Base-by-base conservation (phyloP, 2,888 invertebrate species). In the Metellina segmentata region DNA sequence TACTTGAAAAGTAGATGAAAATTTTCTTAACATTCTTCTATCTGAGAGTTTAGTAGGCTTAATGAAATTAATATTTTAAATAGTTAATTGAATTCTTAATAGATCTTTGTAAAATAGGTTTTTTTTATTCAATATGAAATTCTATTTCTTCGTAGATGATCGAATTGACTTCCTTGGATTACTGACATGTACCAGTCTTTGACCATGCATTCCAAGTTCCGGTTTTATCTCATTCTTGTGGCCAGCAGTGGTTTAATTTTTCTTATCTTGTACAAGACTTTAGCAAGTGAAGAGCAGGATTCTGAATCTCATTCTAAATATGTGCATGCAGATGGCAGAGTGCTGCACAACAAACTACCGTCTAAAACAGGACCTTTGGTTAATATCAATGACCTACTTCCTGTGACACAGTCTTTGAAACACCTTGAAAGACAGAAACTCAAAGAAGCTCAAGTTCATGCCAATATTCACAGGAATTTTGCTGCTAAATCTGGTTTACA, bases 401-500 rank as follows among this genome's bases (percentile, higher is more conserved):
- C 88, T 77, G 89, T 93, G 6, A 93, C 93, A 52, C 92, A 92
- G 70, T 88, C 93, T 49, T 49, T 83, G 9, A 70, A 88, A 20
- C 93, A 93, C 83, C 79, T 93, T 34, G 85, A 85, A 85, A 90
- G 89, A 72, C 93, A 93, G 78, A 79, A 83, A 78, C 34, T 90
- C 7, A 89, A 88, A 71, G 93, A 93, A 89, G 90, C 92, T 61
- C 91, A 91, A 72, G 92, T 93, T n/a, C 92, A 93, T 89, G 90
- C 92, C 48, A 92, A 83, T 72, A 92, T 92, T 20, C 85, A 74
- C 19, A 71, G 61, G 79, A 92, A 75, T 61, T 71, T 61, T 78
- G 71, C 70, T 52, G 72, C 71, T 2, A 90, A 85, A 74, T 75
- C 69, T 20, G 75, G 83, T 34, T 48, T 9, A 53, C 13, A 69